Evolutionary conservation across 1,140 invertebrate genomes (phyloP).

Genomic region (Rhopalosiphum maidis): DNA sequence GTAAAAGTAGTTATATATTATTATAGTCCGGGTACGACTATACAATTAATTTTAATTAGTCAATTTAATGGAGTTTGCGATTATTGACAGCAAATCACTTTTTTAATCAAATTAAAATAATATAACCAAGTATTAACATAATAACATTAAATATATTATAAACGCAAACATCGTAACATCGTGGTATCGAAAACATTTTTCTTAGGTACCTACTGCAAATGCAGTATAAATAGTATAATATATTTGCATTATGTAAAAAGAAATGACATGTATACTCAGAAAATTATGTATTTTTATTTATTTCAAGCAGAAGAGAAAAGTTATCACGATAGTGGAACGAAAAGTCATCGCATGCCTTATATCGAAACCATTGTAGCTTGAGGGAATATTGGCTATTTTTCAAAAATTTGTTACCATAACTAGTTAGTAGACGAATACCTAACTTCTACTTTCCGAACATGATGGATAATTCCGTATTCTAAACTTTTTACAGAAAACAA

Average conservation of each 20-base stretch:
- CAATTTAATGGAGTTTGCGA: neutral
- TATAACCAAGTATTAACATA: neutral
- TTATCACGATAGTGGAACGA: neutral
- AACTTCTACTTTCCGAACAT: neutral
- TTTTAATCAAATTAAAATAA: neutral
- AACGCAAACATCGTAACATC: neutral
- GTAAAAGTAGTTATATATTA: neutral
- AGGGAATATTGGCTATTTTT: neutral
- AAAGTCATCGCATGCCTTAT: neutral
- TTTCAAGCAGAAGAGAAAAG: neutral
- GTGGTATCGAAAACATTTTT: neutral
- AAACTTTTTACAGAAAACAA: neutral
- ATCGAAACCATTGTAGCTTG: neutral
- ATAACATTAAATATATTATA: neutral
- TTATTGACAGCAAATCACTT: neutral
- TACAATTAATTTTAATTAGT: conserved; percentile 15
- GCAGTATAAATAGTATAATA: neutral
- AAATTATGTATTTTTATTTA: neutral
- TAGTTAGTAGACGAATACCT: neutral
- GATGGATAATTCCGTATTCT: neutral
- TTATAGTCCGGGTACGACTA: neutral
- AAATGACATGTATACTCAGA: neutral
- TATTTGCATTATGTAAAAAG: neutral
- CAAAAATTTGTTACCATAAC: neutral
- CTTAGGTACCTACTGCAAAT: too few species aligned